phyloP scores from a whole-genome alignment of 2,797 vertebrate species.

The Cuculus canorus region DNA sequence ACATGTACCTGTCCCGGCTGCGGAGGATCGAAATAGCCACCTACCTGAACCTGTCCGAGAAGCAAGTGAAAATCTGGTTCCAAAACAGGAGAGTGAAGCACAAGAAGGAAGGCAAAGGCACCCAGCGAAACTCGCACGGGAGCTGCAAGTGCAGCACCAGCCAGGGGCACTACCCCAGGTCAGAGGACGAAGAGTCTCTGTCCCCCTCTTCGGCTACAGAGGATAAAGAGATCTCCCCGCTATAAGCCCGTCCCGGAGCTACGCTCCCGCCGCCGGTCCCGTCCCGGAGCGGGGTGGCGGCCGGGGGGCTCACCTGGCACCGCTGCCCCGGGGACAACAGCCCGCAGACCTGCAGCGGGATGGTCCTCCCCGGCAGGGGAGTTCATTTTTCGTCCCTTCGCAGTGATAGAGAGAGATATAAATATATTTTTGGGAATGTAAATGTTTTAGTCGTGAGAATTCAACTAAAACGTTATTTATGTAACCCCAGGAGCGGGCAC shows the following conservation, averaged over 20 bases:
- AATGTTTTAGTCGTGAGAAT: conserved; percentile 40
- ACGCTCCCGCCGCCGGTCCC: neutral
- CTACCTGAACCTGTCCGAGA: conserved; percentile 95
- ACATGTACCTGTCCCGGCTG: conserved; percentile 97
- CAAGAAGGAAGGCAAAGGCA: conserved; percentile 96
- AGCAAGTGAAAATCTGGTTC: conserved; percentile 99
- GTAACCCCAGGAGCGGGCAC: conserved; percentile 1
- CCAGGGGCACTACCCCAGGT: conserved; percentile 89
- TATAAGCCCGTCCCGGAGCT: conserved; percentile 67
- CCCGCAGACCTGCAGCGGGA: neutral
- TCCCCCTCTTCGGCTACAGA: conserved; percentile 90
- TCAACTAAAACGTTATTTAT: conserved; percentile 25
- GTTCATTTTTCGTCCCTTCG: neutral
- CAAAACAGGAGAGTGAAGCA: conserved; percentile 98
- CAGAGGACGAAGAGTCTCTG: conserved; percentile 95
- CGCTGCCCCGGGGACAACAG: neutral
- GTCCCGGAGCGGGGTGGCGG: neutral
- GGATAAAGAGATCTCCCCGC: conserved; percentile 90
- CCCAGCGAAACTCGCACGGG: conserved; percentile 86
- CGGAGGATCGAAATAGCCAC: conserved; percentile 97
- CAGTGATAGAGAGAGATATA: neutral
- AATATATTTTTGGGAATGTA: conserved; percentile 31
- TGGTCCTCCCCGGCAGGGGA: neutral
- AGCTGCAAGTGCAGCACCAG: conserved; percentile 89
- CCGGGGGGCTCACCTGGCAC: neutral